Evolutionary conservation across 2,888 invertebrate genomes (phyloP).

Genomic region (Gisinianus flammeolus): DNA sequence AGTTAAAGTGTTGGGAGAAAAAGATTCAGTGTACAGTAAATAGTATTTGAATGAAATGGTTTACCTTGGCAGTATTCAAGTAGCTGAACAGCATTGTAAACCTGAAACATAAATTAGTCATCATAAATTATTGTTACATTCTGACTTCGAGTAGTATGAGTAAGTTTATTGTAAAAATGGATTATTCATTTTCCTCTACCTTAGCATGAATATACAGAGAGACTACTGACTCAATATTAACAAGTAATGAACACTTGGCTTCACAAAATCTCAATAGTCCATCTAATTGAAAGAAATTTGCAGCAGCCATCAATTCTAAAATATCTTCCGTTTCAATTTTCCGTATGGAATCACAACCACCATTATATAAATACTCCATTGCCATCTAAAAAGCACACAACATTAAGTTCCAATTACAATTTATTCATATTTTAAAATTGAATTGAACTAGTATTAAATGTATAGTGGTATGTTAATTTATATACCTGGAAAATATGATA

Average conservation of each 20-base stretch:
- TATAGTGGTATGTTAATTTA: background rate
- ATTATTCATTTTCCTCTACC: slow-evolving; percentile 64
- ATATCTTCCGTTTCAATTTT: slow-evolving; percentile 77
- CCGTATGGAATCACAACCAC: slow-evolving; percentile 75
- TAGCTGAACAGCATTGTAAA: slow-evolving; percentile 84
- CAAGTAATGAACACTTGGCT: slow-evolving; percentile 80
- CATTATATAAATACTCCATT: slow-evolving; percentile 91
- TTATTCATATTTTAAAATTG: too few species aligned
- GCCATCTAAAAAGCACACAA: slow-evolving; percentile 71
- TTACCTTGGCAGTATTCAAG: slow-evolving; percentile 81
- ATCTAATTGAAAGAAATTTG: slow-evolving; percentile 88
- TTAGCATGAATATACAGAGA: slow-evolving; percentile 93
- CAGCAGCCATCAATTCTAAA: slow-evolving; percentile 86
- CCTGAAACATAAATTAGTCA: slow-evolving; percentile 65
- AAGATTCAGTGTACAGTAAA: background rate
- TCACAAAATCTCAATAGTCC: slow-evolving; percentile 85
- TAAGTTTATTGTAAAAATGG: background rate
- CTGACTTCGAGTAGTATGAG: background rate
- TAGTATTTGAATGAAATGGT: background rate
- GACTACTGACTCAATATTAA: slow-evolving; percentile 86
- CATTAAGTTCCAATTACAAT: slow-evolving; percentile 3
- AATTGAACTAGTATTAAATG: background rate
- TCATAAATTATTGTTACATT: background rate
- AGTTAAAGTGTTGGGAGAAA: background rate
- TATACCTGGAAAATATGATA: slow-evolving; percentile 89